Evolutionary conservation across 2,797 vertebrate species (phyloP).

Genomic region (Lutjanus argentimaculatus): DNA sequence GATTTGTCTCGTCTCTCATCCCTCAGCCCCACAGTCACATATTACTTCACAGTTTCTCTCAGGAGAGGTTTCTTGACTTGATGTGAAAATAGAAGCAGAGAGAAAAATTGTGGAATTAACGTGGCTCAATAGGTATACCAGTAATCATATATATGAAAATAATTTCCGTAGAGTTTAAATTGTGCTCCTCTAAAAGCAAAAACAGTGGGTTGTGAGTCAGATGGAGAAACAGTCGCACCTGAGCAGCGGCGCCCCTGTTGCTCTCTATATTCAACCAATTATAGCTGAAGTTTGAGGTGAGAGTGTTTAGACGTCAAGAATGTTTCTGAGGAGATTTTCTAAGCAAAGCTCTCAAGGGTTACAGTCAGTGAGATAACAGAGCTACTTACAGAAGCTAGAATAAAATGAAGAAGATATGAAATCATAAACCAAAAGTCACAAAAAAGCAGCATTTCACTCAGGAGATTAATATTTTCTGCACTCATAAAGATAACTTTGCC

Average conservation of each 20-base stretch:
- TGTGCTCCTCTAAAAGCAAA: not conserved
- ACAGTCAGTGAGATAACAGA: constrained; percentile 19
- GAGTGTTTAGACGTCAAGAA: constrained; percentile 34
- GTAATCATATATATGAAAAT: constrained; percentile 18
- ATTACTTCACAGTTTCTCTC: not conserved
- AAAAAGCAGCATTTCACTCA: not conserved
- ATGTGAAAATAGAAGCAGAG: constrained; percentile 11
- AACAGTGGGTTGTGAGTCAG: constrained; percentile 4
- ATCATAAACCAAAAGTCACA: constrained; percentile 5
- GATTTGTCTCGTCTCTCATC: not conserved
- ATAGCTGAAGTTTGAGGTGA: constrained; percentile 22
- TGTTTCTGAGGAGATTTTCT: constrained; percentile 18
- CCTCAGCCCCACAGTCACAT: not conserved
- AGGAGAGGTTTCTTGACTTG: not conserved
- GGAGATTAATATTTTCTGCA: constrained; percentile 23
- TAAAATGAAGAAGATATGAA: constrained; percentile 9
- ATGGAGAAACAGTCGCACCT: constrained; percentile 5
- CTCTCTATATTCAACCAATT: constrained; percentile 18
- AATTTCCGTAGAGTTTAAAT: constrained; percentile 27
- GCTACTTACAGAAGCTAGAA: not conserved
- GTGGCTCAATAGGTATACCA: not conserved
- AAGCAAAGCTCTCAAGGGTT: constrained; percentile 14
- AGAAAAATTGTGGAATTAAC: not conserved
- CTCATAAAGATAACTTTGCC: constrained; percentile 9
- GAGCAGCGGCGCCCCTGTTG: not conserved